Conservation (phyloP, 2,888 invertebrate species). For the Exocentrus adspersus region DNA sequence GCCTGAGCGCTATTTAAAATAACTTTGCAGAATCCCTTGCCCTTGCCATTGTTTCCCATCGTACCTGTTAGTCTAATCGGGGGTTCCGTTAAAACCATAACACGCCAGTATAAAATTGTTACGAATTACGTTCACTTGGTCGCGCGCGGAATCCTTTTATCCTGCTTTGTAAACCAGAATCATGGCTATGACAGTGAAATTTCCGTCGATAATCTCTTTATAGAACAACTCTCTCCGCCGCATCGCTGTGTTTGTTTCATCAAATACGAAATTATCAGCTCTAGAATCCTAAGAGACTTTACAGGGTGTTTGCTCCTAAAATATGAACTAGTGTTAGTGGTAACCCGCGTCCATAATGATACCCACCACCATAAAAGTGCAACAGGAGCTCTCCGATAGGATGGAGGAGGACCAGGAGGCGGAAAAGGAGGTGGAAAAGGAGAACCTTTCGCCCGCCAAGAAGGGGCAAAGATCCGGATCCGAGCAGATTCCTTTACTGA, state of each 20-base stretch:
- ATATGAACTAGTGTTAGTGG: background rate
- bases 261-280: too few species aligned
- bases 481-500: constrained; percentile 77
- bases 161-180: constrained; percentile 20
- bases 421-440: background rate
- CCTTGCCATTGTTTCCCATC: constrained; percentile 9
- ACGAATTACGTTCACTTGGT: constrained; percentile 15
- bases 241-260: background rate
- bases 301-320: too few species aligned
- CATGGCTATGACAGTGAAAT: constrained; percentile 20
- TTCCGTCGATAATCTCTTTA: constrained; percentile 23
- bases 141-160: constrained; percentile 18
- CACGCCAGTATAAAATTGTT: constrained; percentile 9
- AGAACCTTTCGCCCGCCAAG: constrained; percentile 30
- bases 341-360: constrained; percentile 39
- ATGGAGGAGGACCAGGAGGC: constrained; percentile 52
- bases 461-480: constrained; percentile 70
- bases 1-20: constrained; percentile 20
- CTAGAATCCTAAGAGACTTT: too few species aligned
- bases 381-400: constrained; percentile 57
- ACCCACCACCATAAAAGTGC: constrained; percentile 59
- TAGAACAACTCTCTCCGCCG: constrained; percentile 13
- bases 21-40: constrained; percentile 3
- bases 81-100: constrained; percentile 20
- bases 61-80: constrained; percentile 22